These are phyloP conservation scores for Helicoverpa armigera DNA, from an alignment of 1,140 invertebrate genomes.

Conservation along the genomic window DNA sequence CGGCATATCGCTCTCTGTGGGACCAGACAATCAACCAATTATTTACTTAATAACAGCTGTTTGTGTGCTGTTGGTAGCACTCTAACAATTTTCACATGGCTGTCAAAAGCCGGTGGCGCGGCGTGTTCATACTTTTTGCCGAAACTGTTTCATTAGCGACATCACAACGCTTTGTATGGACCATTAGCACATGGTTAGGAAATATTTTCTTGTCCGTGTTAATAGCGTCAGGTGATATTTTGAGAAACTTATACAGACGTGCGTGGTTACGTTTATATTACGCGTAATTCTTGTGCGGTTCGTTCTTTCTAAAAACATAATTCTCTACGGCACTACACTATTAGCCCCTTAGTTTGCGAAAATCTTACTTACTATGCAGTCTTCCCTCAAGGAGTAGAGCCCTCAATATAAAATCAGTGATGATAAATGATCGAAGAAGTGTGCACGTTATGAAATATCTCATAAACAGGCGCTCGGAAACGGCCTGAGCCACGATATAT, in stretches of 20 bases:
- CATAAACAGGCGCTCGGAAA: conserved; percentile 77
- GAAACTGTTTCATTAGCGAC: conserved; percentile 72
- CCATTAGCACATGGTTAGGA: conserved; percentile 69
- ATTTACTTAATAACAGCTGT: conserved; percentile 3
- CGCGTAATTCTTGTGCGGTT: background rate
- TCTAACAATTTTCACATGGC: conserved; percentile 70
- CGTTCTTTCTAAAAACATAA: background rate
- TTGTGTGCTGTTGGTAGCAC: conserved; percentile 43
- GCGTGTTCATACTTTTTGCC: conserved; percentile 62
- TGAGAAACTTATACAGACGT: background rate
- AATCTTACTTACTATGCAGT: conserved; percentile 2
- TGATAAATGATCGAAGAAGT: conserved; percentile 75
- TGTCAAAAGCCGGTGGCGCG: conserved; percentile 67
- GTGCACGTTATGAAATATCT: conserved; percentile 84
- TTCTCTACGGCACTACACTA: too few relatives aligned
- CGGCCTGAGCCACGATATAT: conserved; percentile 79
- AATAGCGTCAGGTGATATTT: conserved; percentile 52
- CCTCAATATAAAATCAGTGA: conserved; percentile 54
- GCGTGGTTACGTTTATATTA: background rate
- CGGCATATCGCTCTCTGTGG: background rate
- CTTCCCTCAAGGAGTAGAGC: background rate
- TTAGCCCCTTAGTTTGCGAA: background rate
- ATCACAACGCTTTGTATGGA: conserved; percentile 60
- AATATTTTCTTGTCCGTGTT: conserved; percentile 62
- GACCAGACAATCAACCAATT: conserved; percentile 6